Evolutionary conservation across 2,888 invertebrate genomes (phyloP).

Genomic region (Dione juno): DNA sequence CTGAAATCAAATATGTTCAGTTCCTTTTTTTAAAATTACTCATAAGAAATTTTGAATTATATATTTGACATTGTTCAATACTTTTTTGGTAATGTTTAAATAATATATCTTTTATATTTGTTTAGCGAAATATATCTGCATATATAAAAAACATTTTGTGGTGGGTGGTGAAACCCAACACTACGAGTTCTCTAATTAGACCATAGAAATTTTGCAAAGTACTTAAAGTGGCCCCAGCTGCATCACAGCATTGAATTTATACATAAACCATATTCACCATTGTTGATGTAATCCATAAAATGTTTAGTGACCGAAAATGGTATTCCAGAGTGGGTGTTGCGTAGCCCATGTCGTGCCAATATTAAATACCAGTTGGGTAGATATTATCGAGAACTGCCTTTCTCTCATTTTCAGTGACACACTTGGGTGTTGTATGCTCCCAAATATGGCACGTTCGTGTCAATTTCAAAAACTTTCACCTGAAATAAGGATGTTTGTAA

Average conservation of each 20-base stretch:
- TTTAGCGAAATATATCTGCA: too few relatives aligned
- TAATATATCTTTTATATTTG: too few relatives aligned
- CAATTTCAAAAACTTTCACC: constrained; percentile 11
- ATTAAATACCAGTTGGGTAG: constrained; percentile 44
- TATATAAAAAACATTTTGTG: too few relatives aligned
- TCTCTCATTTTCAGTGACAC: constrained; percentile 38
- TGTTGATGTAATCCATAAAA: constrained; percentile 8
- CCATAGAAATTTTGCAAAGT: background rate
- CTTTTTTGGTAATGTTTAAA: background rate
- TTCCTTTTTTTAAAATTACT: constrained; percentile 2
- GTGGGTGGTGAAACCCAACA: too few relatives aligned
- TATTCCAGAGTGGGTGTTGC: constrained; percentile 34
- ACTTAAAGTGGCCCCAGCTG: background rate
- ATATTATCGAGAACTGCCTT: constrained; percentile 38
- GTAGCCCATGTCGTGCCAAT: constrained; percentile 35
- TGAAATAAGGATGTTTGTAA: background rate
- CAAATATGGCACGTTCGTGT: constrained; percentile 18
- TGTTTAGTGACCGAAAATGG: constrained; percentile 30
- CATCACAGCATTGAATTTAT: background rate
- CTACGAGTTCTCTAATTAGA: background rate
- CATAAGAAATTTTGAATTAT: too few relatives aligned
- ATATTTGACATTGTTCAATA: too few relatives aligned
- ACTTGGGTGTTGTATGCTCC: constrained; percentile 18
- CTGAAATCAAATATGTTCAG: background rate
- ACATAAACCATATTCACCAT: background rate